Percentiles rank a stretch among this genome's conserved stretches.
phyloP scores from a whole-genome alignment of 2,113 vertebrate species.

The Cairina moschata region DNA sequence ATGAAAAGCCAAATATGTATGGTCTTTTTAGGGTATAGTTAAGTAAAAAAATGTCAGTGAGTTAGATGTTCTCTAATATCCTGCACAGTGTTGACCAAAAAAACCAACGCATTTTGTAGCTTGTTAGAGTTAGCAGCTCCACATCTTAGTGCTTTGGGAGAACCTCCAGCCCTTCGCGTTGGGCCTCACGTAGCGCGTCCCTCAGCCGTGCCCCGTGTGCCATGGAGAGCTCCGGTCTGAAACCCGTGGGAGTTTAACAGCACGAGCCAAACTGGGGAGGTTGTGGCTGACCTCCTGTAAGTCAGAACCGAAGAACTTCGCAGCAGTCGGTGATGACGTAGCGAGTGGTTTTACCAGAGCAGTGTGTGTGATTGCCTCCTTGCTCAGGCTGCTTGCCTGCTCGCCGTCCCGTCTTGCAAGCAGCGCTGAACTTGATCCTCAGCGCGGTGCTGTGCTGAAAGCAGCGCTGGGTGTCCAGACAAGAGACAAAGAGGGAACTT shows the following conservation, averaged over 20 bases:
- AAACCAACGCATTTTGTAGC: neutral
- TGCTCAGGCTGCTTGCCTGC: neutral
- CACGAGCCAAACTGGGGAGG: neutral
- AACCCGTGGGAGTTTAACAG: neutral
- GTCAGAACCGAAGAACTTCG: fast-evolving
- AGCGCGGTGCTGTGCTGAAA: fast-evolving
- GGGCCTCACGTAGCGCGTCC: fast-evolving
- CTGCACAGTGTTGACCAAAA: neutral
- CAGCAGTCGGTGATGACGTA: neutral
- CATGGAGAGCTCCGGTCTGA: fast-evolving
- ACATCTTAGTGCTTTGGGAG: neutral
- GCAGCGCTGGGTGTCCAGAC: neutral
- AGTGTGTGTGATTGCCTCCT: neutral
- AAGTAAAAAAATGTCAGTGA: neutral
- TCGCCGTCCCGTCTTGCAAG: neutral
- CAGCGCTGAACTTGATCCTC: neutral
- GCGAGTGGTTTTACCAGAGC: neutral
- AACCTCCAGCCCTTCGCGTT: fast-evolving
- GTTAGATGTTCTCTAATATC: neutral
- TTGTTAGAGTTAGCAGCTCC: neutral
- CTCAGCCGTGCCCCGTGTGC: fast-evolving
- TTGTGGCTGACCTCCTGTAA: fast-evolving
- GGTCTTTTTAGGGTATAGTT: neutral
- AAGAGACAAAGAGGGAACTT: neutral
- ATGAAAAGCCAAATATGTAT: neutral